Evolutionary conservation across 2,797 vertebrate genomes (phyloP).

Genomic region (Ibycter americanus): DNA sequence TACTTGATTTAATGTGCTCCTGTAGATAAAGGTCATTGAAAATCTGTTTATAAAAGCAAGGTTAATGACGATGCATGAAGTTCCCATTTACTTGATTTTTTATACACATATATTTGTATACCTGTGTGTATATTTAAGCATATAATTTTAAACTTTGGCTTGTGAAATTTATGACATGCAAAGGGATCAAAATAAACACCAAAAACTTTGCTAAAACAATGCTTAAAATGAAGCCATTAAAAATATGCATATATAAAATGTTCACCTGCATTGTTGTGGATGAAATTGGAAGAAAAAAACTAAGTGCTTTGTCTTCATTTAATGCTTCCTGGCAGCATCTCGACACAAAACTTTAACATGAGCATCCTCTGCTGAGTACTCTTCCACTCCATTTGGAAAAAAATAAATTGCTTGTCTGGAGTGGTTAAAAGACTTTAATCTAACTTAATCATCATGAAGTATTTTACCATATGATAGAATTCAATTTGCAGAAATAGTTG

Average conservation of each 20-base stretch:
- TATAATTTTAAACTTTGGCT: neutral
- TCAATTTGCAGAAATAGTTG: neutral
- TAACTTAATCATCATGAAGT: neutral
- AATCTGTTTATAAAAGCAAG: neutral
- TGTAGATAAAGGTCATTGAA: neutral
- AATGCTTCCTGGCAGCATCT: neutral
- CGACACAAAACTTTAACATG: neutral
- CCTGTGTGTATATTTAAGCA: neutral
- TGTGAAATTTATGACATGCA: neutral
- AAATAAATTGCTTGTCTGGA: constrained; percentile 33
- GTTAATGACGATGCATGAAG: neutral
- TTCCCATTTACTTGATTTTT: neutral
- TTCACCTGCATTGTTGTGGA: neutral
- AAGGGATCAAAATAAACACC: neutral
- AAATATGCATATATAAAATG: neutral
- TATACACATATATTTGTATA: neutral
- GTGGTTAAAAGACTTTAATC: neutral
- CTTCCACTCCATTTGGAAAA: neutral
- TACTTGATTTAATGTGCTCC: neutral
- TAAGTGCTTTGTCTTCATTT: neutral
- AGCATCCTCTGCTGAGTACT: neutral
- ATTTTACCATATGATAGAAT: constrained; percentile 1
- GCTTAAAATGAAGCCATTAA: neutral
- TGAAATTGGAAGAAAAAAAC: neutral
- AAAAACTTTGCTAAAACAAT: neutral